These are phyloP conservation scores for Hirundichthys speculiger DNA, from an alignment of 2,113 vertebrate species.

Conservation along the genomic window DNA sequence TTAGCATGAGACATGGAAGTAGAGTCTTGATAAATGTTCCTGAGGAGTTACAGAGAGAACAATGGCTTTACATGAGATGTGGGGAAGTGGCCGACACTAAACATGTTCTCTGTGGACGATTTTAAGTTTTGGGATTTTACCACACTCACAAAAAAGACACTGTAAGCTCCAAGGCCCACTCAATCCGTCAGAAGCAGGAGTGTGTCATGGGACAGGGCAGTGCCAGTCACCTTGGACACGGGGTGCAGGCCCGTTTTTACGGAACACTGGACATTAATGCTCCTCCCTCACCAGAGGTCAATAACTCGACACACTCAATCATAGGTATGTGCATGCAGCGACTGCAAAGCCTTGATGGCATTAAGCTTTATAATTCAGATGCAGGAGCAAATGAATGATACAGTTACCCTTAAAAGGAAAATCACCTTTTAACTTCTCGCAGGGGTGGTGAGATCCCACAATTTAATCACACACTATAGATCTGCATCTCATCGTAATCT, in stretches of 20 bases:
- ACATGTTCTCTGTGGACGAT: constrained; percentile 36
- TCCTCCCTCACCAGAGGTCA: constrained; percentile 71
- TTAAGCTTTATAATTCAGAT: constrained; percentile 42
- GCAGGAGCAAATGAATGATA: constrained; percentile 16
- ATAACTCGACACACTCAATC: constrained; percentile 63
- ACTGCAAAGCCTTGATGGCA: constrained; percentile 2
- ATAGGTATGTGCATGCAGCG: constrained; percentile 17
- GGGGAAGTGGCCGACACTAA: constrained; percentile 32
- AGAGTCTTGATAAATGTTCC: constrained; percentile 57
- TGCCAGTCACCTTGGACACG: constrained; percentile 75
- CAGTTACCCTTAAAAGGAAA: constrained; percentile 42
- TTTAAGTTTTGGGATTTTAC: constrained; percentile 35
- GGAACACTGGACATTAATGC: constrained; percentile 71
- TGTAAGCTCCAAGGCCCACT: constrained; percentile 52
- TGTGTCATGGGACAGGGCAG: constrained; percentile 62
- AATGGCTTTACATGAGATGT: constrained; percentile 43
- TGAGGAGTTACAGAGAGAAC: constrained; percentile 47
- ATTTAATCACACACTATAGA: constrained; percentile 41
- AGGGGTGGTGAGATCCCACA: constrained; percentile 10
- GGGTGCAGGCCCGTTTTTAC: constrained; percentile 70
- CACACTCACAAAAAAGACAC: constrained; percentile 8
- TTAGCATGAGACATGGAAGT: constrained; percentile 59
- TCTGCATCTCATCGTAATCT: constrained; percentile 31
- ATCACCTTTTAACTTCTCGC: constrained; percentile 58
- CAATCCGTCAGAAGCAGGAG: constrained; percentile 70